Percentiles rank a stretch among this genome's conserved stretches.
These are phyloP conservation scores for Agrilus planipennis DNA, from an alignment of 1,140 invertebrate genomes.

Conservation along the genomic window DNA sequence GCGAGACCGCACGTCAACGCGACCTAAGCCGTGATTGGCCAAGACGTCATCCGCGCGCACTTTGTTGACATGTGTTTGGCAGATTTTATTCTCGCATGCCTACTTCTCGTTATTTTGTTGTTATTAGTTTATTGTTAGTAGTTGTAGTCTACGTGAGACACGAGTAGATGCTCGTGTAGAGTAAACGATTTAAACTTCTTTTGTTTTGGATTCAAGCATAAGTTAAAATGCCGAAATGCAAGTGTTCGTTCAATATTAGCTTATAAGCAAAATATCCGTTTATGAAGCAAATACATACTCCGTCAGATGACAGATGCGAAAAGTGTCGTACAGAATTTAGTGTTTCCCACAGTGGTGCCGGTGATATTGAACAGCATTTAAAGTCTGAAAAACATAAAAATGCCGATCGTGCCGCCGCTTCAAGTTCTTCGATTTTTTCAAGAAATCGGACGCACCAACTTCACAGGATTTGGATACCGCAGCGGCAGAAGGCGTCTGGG, in stretches of 20 bases:
- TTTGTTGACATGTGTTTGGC: background rate
- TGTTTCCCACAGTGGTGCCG: constrained; percentile 24
- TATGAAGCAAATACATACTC: constrained; percentile 21
- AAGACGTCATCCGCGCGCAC: background rate
- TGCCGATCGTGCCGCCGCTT: constrained; percentile 25
- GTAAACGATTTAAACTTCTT: constrained; percentile 1
- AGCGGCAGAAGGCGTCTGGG: constrained; percentile 20
- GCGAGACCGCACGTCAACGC: background rate
- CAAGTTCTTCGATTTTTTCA: constrained; percentile 24
- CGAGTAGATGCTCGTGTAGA: background rate
- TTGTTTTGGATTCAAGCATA: constrained; percentile 6
- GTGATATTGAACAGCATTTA: constrained; percentile 31
- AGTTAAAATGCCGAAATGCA: constrained; percentile 16
- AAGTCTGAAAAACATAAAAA: constrained; percentile 30
- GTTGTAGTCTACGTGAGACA: too few species aligned
- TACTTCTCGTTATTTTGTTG: background rate
- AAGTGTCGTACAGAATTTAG: constrained; percentile 28
- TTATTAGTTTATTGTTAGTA: background rate
- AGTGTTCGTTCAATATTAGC: constrained; percentile 15
- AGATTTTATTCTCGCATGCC: background rate
- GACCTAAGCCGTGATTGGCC: background rate
- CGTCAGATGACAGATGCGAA: constrained; percentile 25
- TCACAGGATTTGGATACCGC: constrained; percentile 16
- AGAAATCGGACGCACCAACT: constrained; percentile 19
- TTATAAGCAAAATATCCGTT: constrained; percentile 17